These are phyloP conservation scores for Tenodera sinensis DNA, from an alignment of 2,888 invertebrate genomes.

Conservation along the genomic window DNA sequence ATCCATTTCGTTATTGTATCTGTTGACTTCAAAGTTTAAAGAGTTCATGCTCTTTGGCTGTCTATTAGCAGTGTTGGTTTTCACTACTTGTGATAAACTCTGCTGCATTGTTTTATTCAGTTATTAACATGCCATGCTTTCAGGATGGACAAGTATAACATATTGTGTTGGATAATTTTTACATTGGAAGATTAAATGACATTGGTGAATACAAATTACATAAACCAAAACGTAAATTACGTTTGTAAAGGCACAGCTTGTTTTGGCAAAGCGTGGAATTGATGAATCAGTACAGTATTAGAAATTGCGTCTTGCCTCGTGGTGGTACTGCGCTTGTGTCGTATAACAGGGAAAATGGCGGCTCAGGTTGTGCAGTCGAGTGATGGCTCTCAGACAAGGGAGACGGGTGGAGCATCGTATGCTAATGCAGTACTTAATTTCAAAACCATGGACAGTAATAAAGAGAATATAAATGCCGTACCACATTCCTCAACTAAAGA, in stretches of 20 bases:
- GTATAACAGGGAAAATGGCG: constrained; percentile 28
- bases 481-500: constrained; percentile 24
- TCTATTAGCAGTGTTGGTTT: not conserved
- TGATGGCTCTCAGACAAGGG: constrained; percentile 30
- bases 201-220: not conserved
- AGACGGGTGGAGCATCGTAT: constrained; percentile 60
- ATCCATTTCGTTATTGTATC: not conserved
- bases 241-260: not conserved
- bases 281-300: constrained; percentile 15
- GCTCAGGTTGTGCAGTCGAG: constrained; percentile 30
- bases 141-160: constrained; percentile 27
- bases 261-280: constrained; percentile 9
- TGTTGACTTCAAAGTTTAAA: not conserved
- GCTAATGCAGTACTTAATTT: constrained; percentile 68
- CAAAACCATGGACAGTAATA: constrained; percentile 55
- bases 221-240: not conserved
- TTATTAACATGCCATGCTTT: constrained; percentile 27
- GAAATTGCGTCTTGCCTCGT: constrained; percentile 30
- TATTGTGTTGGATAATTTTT: constrained; percentile 26
- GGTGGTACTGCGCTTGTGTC: constrained; percentile 27
- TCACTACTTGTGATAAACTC: not conserved
- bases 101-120: not conserved
- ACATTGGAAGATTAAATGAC: not conserved
- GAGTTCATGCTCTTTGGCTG: not conserved
- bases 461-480: constrained; percentile 52